A percentile compares a stretch with the other conserved stretches of the same genome.
These are phyloP conservation scores for Polylopha cassiicola DNA, from an alignment of 2,888 invertebrate genomes.

Conservation along the genomic window DNA sequence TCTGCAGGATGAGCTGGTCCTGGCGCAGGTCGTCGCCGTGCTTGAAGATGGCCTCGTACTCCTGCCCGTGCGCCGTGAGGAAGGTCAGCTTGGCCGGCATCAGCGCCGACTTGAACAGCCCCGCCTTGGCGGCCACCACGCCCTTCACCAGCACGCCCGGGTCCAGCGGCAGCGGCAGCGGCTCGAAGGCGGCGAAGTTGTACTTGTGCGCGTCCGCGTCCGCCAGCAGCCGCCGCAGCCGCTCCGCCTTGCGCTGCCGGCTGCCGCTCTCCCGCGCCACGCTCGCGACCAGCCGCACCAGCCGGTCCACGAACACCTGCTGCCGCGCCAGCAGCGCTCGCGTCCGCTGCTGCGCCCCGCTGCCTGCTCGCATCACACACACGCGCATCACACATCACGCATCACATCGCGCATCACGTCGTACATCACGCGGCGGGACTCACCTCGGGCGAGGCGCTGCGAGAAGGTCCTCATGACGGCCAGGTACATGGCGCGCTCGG, in stretches of 20 bases:
- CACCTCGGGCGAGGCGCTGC: constrained; percentile 81
- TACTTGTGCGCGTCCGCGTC: constrained; percentile 89
- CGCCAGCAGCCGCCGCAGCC: constrained; percentile 88
- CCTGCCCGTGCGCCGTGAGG: constrained; percentile 85
- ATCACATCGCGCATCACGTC: too few relatives aligned
- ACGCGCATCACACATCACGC: too few relatives aligned
- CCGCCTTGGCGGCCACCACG: constrained; percentile 92
- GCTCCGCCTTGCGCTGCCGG: constrained; percentile 93
- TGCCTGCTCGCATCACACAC: too few relatives aligned
- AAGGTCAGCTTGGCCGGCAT: constrained; percentile 97
- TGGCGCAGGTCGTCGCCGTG: constrained; percentile 98
- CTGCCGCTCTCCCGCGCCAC: constrained; percentile 95
- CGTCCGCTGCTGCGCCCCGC: constrained; percentile 83
- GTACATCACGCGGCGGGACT: constrained; percentile 5
- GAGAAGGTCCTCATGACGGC: constrained; percentile 93
- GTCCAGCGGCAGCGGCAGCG: constrained; percentile 95
- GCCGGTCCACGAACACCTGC: constrained; percentile 92
- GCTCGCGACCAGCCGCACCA: constrained; percentile 91
- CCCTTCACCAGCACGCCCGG: constrained; percentile 93
- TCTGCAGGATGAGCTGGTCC: constrained; percentile 97
- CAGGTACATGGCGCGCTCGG: constrained; percentile 89
- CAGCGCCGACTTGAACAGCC: constrained; percentile 95
- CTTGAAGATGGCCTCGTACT: constrained; percentile 98
- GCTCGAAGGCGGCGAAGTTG: constrained; percentile 93
- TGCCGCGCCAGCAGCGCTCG: constrained; percentile 88